Base-by-base conservation (phyloP, 2,888 invertebrate species). In the Biston stratarius region DNA sequence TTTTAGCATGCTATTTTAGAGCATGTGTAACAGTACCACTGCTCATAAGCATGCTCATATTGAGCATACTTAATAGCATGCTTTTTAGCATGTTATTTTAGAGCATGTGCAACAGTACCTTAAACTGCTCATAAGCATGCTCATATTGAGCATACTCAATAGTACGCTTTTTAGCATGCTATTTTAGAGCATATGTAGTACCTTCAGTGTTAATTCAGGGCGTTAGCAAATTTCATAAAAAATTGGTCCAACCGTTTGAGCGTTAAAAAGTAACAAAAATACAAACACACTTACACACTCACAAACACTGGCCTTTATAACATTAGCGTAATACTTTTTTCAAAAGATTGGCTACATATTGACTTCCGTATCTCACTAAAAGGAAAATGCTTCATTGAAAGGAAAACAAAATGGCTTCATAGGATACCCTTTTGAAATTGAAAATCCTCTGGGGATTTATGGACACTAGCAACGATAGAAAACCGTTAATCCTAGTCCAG, bases 401-500 rank as follows among this genome's bases (percentile, higher is more conserved):
- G 15, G 24, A 62, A 63, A 59, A 48, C 33, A 61, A 62, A 45
- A 67, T 51, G 53, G 48, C 63, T 42, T 51, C 42, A 8, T 38
- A 42, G 8, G 40, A 48, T 33, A 12, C 42, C 55, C 42, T 64
- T 55, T 59, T 60, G 59, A 55, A 64, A 55, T 64, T 47, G 53
- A 15, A 34, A 47, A 55, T 11, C 49, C 49, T 59, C 6, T 40
- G 40, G 24, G 38, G 42, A 60, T 59, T 60, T 55, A 56, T 56
- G 36, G 56, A 45, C 48, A 42, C 33, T 44, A 61, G 44, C 38
- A 47, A 47, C 42, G 42, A 57, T 57, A 14, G 33, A 47, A 34
- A 61, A 42, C 45, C 47, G 47, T 66, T 72, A 71, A 72, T 69
- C 71, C 69, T 53, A 63, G 48, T 63, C 56, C 51, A 60, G 66